These are phyloP conservation scores for Pteronura brasiliensis DNA, from an alignment of 2,113 vertebrate species.

Conservation along the genomic window DNA sequence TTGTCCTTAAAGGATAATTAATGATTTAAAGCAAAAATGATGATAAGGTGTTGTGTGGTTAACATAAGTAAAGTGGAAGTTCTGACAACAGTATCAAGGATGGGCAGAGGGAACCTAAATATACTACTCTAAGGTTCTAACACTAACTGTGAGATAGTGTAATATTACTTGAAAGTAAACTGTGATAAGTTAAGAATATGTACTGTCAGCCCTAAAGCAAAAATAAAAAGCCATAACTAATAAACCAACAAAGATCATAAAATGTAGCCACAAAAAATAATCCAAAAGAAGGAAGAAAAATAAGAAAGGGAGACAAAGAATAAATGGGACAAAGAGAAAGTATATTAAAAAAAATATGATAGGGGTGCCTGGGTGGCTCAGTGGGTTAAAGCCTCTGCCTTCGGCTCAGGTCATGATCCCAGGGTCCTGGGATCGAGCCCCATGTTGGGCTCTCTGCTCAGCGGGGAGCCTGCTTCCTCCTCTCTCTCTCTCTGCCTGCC, in stretches of 20 bases:
- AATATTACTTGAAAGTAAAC: background rate
- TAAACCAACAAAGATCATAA: background rate
- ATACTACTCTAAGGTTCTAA: background rate
- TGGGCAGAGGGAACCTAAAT: background rate
- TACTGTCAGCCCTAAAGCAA: background rate
- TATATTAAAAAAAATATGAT: no score
- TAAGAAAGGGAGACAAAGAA: background rate
- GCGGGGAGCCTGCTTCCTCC: no score
- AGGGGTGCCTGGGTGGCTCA: no score
- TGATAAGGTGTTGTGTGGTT: background rate
- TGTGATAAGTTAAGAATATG: background rate
- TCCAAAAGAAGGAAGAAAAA: background rate
- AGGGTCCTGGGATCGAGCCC: no score
- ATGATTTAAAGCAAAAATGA: background rate
- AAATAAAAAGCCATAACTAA: background rate
- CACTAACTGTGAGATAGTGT: background rate
- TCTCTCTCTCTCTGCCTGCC: no score
- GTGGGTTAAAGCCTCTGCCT: no score
- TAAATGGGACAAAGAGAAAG: background rate
- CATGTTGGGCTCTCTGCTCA: no score
- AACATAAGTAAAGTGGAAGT: background rate
- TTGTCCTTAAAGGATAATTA: background rate
- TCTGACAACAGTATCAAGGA: background rate
- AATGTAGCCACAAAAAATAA: background rate
- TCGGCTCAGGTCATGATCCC: no score